These are phyloP conservation scores for Cossypha polioptera DNA, from an alignment of 2,797 vertebrate genomes.

Conservation along the genomic window DNA sequence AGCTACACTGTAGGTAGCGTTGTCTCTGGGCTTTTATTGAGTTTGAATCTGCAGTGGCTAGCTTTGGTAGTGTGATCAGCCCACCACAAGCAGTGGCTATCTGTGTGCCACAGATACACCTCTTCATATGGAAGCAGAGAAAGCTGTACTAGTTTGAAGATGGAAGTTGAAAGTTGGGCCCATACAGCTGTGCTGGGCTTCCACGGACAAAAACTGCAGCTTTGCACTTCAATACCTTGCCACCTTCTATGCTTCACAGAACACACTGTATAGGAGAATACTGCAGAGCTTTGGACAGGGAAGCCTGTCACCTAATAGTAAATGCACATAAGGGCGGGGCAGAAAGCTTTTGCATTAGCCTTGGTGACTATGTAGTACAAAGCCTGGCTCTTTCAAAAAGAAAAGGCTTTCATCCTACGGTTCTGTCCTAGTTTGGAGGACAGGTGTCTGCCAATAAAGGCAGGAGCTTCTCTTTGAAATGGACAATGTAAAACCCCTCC, in stretches of 20 bases:
- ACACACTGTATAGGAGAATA: neutral
- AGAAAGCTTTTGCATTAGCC: neutral
- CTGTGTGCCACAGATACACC: rapidly evolving
- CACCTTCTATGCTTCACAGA: rapidly evolving
- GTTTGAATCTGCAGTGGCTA: too few relatives aligned
- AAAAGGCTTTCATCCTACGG: neutral
- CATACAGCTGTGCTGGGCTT: neutral
- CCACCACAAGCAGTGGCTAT: rapidly evolving
- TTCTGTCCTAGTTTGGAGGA: too few relatives aligned
- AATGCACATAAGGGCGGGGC: rapidly evolving
- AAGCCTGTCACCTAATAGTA: neutral
- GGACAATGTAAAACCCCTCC: too few relatives aligned
- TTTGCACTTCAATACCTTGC: neutral
- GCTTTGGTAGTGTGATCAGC: neutral
- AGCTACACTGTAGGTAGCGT: rapidly evolving
- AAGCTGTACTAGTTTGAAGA: neutral
- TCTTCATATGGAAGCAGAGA: neutral
- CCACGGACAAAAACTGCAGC: rapidly evolving
- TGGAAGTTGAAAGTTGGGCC: neutral
- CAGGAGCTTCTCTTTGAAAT: too few relatives aligned
- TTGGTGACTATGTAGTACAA: neutral
- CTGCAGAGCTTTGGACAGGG: neutral
- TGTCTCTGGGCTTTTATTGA: neutral
- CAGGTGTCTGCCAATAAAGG: too few relatives aligned
- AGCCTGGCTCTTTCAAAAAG: neutral